A percentile compares a stretch with the other conserved stretches of the same genome.
Conservation (phyloP, 2,113 vertebrate species). For the Nasalis larvatus region DNA sequence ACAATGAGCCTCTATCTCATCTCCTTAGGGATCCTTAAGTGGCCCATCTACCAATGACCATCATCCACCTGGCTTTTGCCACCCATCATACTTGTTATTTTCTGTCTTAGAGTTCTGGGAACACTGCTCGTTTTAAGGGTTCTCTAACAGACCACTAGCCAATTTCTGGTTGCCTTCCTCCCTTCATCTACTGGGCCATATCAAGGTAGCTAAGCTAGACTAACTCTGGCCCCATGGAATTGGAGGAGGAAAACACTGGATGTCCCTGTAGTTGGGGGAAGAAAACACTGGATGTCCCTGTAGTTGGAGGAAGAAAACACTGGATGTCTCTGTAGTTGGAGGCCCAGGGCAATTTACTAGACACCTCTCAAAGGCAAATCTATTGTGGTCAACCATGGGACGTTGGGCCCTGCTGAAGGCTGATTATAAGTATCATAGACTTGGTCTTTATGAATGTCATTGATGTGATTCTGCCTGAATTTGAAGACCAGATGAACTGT, state of each 20-base stretch:
- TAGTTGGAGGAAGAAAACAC: not conserved
- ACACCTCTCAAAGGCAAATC: too few species aligned
- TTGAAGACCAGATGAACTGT: not conserved
- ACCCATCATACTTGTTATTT: not conserved
- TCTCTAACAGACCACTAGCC: too few species aligned
- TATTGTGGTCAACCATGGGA: not conserved
- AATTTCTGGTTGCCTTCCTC: not conserved
- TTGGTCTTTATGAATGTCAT: not conserved
- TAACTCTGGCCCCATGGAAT: not conserved
- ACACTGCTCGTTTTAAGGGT: not conserved
- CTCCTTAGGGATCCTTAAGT: not conserved
- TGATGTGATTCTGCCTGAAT: not conserved
- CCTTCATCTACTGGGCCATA: rapidly evolving
- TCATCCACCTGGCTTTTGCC: not conserved
- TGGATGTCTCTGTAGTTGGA: not conserved
- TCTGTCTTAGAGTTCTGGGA: too few species aligned
- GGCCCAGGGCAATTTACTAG: not conserved
- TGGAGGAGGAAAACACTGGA: not conserved
- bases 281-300: not conserved
- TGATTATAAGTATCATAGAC: too few species aligned
- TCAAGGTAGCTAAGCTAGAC: not conserved
- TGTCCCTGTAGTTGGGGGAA: not conserved
- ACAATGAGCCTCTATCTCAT: not conserved
- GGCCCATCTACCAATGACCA: not conserved
- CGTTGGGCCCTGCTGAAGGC: not conserved